Base-by-base conservation (phyloP, 37 sponge, comb jelly and placozoan genomes). In the Cladorhizidae sp. region DNA sequence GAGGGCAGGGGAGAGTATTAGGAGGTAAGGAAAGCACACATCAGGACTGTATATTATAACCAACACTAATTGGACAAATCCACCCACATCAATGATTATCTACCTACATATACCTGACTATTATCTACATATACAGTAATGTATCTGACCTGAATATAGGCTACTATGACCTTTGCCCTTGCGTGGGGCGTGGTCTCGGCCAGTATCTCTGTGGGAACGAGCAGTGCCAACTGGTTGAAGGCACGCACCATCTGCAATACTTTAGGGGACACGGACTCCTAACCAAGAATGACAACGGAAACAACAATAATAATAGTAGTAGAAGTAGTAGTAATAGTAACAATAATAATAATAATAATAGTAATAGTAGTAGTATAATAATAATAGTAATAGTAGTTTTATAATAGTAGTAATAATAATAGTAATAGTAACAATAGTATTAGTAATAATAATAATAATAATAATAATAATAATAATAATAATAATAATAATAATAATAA, bases 211-310 rank as follows among this genome's bases (percentile, higher is more conserved):
- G 83, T 86, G 64, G 85, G 57, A 29, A 85, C 80, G 0, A 89
- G 81, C 35, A 85, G 83, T 52, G 93, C 93, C 49, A 93, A 72
- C 22, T 56, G 83, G 64, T 93, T 93, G 83, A 93, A 93, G 25
- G 90, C 25, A 18, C 58, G 67, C 6, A 93, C 78, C 90, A 93
- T 88, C 22, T 51, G 50, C 75, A 89, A 55, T 18, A 93, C 83
- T 59, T 93, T 88, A 25, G 93, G 93, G 8, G 87, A 32, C 32
- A 35, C 8, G 5, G 20, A 7, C 36, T 65, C 67, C 67, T 65
- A 65, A 3, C 17, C 3, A 59, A 26, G 5, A 59, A 45, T 45
- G 49, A 12, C 49, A 5, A 45, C 49, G 49, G 9, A 12, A 12
- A 45, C 49, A 45, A 9, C 49, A n/a, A n/a, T n/a, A n/a, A n/a